These are phyloP conservation scores for Acleris sparsana DNA, from an alignment of 2,888 invertebrate genomes.

Conservation along the genomic window DNA sequence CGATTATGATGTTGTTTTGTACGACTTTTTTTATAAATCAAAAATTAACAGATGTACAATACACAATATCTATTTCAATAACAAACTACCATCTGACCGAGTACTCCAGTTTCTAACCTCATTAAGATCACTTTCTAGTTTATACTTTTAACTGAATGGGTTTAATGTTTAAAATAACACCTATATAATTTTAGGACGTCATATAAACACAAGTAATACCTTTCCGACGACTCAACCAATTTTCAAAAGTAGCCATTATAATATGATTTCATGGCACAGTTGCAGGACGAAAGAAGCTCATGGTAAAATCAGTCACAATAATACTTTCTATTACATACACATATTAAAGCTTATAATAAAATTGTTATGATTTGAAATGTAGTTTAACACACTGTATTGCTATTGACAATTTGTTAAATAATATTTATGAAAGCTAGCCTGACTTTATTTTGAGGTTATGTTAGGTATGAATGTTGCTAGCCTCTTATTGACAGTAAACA, in stretches of 20 bases:
- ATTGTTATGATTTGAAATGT: slow-evolving; percentile 14
- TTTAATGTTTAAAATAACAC: neutral
- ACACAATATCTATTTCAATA: slow-evolving; percentile 24
- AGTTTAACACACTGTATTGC: slow-evolving; percentile 14
- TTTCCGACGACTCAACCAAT: slow-evolving; percentile 78
- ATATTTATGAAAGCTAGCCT: slow-evolving; percentile 37
- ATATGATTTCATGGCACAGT: slow-evolving; percentile 57
- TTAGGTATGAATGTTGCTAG: slow-evolving; percentile 30
- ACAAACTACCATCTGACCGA: slow-evolving; percentile 23
- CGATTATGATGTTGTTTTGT: neutral
- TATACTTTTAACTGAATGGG: neutral
- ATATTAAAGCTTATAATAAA: slow-evolving; percentile 13
- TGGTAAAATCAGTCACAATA: slow-evolving; percentile 26
- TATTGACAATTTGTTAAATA: slow-evolving; percentile 36
- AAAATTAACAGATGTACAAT: slow-evolving; percentile 2
- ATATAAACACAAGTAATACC: slow-evolving; percentile 53
- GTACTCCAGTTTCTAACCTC: slow-evolving; percentile 29
- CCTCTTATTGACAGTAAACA: slow-evolving; percentile 17
- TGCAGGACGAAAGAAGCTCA: slow-evolving; percentile 36
- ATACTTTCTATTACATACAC: slow-evolving; percentile 17
- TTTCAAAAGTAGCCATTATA: slow-evolving; percentile 78
- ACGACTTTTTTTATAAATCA: neutral
- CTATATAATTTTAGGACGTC: neutral
- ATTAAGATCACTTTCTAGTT: slow-evolving; percentile 17
- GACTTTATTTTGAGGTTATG: slow-evolving; percentile 37